phyloP scores from a whole-genome alignment of 2,113 vertebrate genomes.

The Oenanthe melanoleuca region DNA sequence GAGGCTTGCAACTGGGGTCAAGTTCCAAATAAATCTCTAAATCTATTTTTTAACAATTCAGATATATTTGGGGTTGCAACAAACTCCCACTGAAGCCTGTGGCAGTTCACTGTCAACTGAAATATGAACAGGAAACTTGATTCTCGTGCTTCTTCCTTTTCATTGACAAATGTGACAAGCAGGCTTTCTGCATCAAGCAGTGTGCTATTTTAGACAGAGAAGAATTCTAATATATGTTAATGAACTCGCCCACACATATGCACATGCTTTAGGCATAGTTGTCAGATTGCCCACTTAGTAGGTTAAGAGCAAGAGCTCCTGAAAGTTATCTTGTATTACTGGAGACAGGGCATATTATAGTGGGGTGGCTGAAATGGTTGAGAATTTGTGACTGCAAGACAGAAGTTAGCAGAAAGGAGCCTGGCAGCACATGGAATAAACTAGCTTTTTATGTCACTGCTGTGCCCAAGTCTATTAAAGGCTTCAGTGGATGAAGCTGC shows the following conservation, averaged over 20 bases:
- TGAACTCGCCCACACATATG: neutral
- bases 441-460: neutral
- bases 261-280: neutral
- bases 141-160: neutral
- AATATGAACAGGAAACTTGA: constrained; percentile 2
- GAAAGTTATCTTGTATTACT: rapidly evolving
- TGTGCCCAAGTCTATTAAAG: neutral
- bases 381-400: neutral
- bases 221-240: constrained; percentile 28
- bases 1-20: neutral
- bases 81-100: neutral
- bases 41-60: neutral
- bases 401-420: neutral
- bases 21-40: neutral
- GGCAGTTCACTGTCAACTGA: neutral
- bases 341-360: neutral
- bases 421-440: neutral
- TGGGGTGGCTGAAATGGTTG: neutral
- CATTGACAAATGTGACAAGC: constrained; percentile 40
- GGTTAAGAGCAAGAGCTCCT: neutral
- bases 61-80: neutral
- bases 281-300: neutral
- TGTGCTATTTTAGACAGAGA: neutral
- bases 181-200: neutral
- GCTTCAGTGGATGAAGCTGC: neutral